Base-by-base conservation (phyloP, 1,140 invertebrate genomes). In the Galleria mellonella region DNA sequence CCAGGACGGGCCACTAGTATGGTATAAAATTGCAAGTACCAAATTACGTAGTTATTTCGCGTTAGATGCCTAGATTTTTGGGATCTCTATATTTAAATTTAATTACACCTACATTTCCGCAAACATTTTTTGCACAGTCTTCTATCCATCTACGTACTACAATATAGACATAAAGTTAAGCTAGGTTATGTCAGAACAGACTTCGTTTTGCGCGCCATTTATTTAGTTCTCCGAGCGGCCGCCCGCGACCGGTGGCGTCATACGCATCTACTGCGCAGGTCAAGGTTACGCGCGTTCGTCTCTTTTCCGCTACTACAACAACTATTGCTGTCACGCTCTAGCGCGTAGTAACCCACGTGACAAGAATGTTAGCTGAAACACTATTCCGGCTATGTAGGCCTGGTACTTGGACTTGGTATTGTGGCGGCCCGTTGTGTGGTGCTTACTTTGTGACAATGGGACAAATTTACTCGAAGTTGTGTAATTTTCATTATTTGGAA, bases 221-320 rank as follows among this genome's bases (percentile, higher is more conserved):
- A 37, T 38, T 38, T 42, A 51, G 38, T 59, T 53, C 47, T 13
- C 11, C 17, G 37, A 53, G 8, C 5, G 10, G 31, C 52, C 55
- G 49, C 42, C 35, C 23, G 36, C 23, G 42, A 38, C 29, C 12
- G 13, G 42, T 15, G 39, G 55, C 55, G 53, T 47, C 45, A 37
- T 42, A 30, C 27, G 44, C 36, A 41, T 47, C 61, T 47, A 70
- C 55, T 69, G 68, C 73, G 66, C 73, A 72, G 68, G 71, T 77
- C 69, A 77, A 77, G 70, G 73, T 62, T 68, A 52, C 17, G 10
- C 37, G 11, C 0, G 17, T 31, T 40, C 17, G 36, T 55, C 55
- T 39, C 47, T 28, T 10, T 56, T 50, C 2, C 40, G 32, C 45
- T 0, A 31, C 35, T 13, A 13, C 14, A 28, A 28, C 27, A 38